Base-by-base conservation (phyloP, 2,888 invertebrate species). In the Nomada fabriciana region DNA sequence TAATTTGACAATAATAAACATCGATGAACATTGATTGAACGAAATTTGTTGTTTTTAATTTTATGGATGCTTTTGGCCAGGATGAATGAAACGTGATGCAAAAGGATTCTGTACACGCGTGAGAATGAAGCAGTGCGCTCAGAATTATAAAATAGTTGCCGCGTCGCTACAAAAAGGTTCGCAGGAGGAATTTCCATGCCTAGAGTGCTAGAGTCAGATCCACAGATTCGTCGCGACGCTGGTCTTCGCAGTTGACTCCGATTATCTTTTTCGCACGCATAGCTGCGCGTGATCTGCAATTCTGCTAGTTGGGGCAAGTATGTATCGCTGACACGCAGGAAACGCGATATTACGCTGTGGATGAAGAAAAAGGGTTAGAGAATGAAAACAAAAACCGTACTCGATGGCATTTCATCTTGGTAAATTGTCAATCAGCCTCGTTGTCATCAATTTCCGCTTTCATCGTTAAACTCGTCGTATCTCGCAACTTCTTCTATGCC, bases 281-380 rank as follows among this genome's bases (percentile, higher is more conserved):
- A 72, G 61, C 18, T 25, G 9, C 43, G 52, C 59, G 52, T 60
- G 67, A 59, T 20, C 52, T 36, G 57, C 4, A 47, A 63, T 76
- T 69, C 25, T 68, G 53, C 60, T 75, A 9, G 52, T 18, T 69
- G 23, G 29, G 18, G 55, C 43, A 65, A 23, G 36, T 25, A 50
- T 65, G 43, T 13, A 55, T 25, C 52, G 76, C 63, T 80, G 76
- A 80, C 67, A 60, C 52, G 36, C 67, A 68, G 72, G 63, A 77
- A 77, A 71, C 63, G 52, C 68, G 63, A 80, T 77, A 71, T 68
- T 73, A 63, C 20, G 29, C 23, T 42, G 9, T 47, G 47, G 3
- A 29, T 36, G 20, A 64, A 29, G 25, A 57, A 69, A 15, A 29
- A 55, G 50, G 70, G n/a, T 23, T 20, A 20, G 29, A 29, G 47